Evolutionary conservation across 2,888 invertebrate species (phyloP).

Genomic region (Tethea ocularis): DNA sequence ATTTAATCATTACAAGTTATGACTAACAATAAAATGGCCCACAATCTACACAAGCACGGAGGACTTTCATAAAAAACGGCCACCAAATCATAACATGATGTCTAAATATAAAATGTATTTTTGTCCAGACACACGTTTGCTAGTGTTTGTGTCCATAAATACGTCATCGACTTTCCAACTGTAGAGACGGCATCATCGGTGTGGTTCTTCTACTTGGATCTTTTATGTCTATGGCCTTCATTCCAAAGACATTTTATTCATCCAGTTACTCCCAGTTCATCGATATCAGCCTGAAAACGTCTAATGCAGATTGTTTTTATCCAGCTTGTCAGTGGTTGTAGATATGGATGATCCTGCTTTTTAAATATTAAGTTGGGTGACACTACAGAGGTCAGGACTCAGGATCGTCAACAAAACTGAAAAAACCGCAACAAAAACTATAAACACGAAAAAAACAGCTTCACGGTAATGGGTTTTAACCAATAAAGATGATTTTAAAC

Average conservation of each 20-base stretch:
- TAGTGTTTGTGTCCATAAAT: neutral
- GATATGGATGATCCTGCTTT: too few species aligned
- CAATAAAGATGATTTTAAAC: too few species aligned
- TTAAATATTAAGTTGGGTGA: neutral
- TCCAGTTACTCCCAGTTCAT: too few species aligned
- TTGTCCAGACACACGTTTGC: conserved; percentile 6
- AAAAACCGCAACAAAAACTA: neutral
- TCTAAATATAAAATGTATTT: conserved; percentile 18
- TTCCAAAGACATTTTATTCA: too few species aligned
- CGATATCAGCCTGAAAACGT: too few species aligned
- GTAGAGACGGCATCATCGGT: conserved; percentile 5
- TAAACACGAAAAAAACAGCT: neutral
- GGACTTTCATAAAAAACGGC: neutral
- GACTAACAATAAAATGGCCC: neutral
- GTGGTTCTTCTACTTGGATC: neutral
- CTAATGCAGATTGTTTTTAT: too few species aligned
- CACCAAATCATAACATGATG: conserved; percentile 4
- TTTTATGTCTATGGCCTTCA: too few species aligned
- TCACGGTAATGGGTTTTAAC: too few species aligned
- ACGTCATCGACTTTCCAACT: neutral
- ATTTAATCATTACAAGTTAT: too few species aligned
- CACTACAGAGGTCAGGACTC: neutral
- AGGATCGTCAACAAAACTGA: neutral
- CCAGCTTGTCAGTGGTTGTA: too few species aligned
- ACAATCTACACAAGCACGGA: neutral